A percentile compares a stretch with the other conserved stretches of the same genome.
These are phyloP conservation scores for Streptopelia turtur DNA, from an alignment of 2,797 vertebrate species.

Conservation along the genomic window DNA sequence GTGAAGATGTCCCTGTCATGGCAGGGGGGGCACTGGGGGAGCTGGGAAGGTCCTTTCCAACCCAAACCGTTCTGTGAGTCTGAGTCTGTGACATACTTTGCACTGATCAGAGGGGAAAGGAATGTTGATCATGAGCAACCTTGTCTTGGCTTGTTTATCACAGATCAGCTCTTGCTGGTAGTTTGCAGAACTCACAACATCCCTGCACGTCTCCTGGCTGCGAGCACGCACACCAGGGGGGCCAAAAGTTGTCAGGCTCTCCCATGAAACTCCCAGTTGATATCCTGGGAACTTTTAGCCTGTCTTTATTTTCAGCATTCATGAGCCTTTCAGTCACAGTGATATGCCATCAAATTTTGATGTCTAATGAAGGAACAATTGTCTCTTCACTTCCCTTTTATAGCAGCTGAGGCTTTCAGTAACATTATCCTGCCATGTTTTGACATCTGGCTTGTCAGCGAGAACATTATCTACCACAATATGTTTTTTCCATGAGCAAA, in stretches of 20 bases:
- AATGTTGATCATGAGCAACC: background rate
- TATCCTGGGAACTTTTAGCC: background rate
- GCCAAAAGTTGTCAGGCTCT: background rate
- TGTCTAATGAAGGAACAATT: slow-evolving; percentile 34
- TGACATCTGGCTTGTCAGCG: slow-evolving; percentile 60
- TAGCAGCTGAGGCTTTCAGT: slow-evolving; percentile 53
- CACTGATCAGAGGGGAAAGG: rapidly evolving
- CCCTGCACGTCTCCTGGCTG: background rate
- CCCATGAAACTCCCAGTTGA: background rate
- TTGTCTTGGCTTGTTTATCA: background rate
- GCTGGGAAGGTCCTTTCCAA: too few relatives aligned
- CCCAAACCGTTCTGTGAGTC: too few relatives aligned
- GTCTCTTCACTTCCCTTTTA: background rate
- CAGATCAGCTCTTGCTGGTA: background rate
- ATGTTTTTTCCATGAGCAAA: slow-evolving; percentile 15
- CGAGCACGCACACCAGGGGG: rapidly evolving
- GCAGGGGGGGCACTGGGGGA: too few relatives aligned
- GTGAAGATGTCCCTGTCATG: too few relatives aligned
- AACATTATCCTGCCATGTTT: slow-evolving; percentile 55
- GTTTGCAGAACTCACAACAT: background rate
- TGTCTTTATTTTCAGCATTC: background rate
- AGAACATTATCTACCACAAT: slow-evolving; percentile 47
- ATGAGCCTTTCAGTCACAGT: background rate
- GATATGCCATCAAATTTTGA: slow-evolving; percentile 37
- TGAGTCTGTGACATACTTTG: background rate